phyloP scores from a whole-genome alignment of 2,797 vertebrate species.

The Macroramphosus scolopax region DNA sequence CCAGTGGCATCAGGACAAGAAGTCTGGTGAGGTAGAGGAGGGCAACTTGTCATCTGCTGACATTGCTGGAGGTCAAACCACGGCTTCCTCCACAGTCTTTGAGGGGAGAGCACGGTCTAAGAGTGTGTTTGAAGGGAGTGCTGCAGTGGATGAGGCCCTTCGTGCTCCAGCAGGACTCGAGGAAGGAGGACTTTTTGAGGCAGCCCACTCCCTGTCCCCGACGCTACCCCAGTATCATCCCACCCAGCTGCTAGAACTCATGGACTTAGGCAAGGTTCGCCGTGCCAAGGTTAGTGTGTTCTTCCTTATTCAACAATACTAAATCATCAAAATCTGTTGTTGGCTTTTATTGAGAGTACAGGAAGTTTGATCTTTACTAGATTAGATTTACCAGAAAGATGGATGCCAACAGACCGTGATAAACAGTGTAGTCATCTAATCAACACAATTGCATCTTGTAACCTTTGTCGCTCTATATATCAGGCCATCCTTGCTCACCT shows the following conservation, averaged over 20 bases:
- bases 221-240: slow-evolving; percentile 98
- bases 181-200: slow-evolving; percentile 96
- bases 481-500: slow-evolving; percentile 94
- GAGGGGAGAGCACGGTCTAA: slow-evolving; percentile 82
- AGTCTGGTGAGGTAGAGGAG: slow-evolving; percentile 80
- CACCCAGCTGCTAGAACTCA: slow-evolving; percentile 94
- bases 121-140: slow-evolving; percentile 86
- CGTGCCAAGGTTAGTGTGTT: slow-evolving; percentile 83
- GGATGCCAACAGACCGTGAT: too few relatives aligned
- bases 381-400: too few relatives aligned
- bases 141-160: slow-evolving; percentile 87
- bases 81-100: slow-evolving; percentile 37
- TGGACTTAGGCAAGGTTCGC: slow-evolving; percentile 96
- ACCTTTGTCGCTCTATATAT: background rate
- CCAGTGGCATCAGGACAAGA: slow-evolving; percentile 93
- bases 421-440: too few relatives aligned
- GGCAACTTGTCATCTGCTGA: slow-evolving; percentile 76
- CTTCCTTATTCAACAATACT: background rate
- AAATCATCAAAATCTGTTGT: background rate
- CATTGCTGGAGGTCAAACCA: slow-evolving; percentile 62
- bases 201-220: slow-evolving; percentile 93
- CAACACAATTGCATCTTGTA: too few relatives aligned
- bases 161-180: slow-evolving; percentile 89
- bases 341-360: too few relatives aligned
- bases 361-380: too few relatives aligned